phyloP scores from a whole-genome alignment of 2,888 invertebrate genomes.

The Norana najaformis region DNA sequence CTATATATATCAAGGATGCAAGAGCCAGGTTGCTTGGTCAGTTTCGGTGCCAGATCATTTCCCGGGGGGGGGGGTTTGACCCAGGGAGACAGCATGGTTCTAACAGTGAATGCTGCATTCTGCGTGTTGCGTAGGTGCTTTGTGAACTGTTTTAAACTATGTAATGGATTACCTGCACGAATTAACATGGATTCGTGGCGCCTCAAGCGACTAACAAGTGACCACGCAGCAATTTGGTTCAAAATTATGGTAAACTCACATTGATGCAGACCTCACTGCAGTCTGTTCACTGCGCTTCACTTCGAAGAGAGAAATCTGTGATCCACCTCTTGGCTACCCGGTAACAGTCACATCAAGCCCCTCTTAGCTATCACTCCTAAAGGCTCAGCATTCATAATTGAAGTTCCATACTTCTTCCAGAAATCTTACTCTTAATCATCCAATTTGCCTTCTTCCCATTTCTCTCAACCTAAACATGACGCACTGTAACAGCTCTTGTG shows the following conservation, averaged over 20 bases:
- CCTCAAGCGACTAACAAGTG: not conserved
- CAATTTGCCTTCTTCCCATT: not conserved
- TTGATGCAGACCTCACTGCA: too few relatives aligned
- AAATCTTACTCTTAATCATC: not conserved
- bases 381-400: not conserved
- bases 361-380: not conserved
- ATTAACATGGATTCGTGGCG: too few relatives aligned
- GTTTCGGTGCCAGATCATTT: too few relatives aligned
- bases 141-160: not conserved
- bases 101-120: too few relatives aligned
- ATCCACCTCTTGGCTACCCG: not conserved
- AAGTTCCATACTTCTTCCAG: not conserved
- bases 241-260: too few relatives aligned
- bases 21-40: too few relatives aligned
- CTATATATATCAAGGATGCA: too few relatives aligned
- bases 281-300: too few relatives aligned
- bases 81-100: too few relatives aligned
- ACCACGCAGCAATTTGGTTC: not conserved
- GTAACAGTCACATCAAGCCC: not conserved
- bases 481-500: not conserved
- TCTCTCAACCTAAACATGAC: not conserved
- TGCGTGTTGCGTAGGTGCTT: too few relatives aligned
- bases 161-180: not conserved
- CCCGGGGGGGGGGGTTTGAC: too few relatives aligned
- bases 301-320: not conserved